These are phyloP conservation scores for Bergia puertoricense DNA, from an alignment of 92 coral and sea anemone genomes.

Conservation along the genomic window DNA sequence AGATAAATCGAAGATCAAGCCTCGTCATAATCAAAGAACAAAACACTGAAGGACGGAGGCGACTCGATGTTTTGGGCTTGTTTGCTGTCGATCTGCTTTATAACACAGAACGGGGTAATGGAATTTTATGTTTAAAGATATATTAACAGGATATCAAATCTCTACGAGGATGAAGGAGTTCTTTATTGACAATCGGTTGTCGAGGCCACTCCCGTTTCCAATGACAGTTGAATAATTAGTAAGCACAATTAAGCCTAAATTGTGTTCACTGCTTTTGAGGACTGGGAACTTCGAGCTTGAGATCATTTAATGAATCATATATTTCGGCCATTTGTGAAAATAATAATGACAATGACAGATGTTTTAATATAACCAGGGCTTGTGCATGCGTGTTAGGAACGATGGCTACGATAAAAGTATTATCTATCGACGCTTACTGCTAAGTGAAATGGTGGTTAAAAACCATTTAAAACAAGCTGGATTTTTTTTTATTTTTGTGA, in stretches of 20 bases:
- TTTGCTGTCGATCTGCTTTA: conserved; percentile 24
- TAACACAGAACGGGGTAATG: conserved; percentile 39
- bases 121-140: background rate
- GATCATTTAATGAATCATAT: background rate
- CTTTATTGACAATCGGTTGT: background rate
- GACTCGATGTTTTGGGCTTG: conserved; percentile 37
- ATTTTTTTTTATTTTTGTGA: background rate
- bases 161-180: background rate
- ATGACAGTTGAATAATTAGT: conserved; percentile 7
- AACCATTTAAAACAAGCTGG: background rate
- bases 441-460: background rate
- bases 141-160: background rate
- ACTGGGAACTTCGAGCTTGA: background rate
- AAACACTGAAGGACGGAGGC: conserved; percentile 14
- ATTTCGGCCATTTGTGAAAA: background rate
- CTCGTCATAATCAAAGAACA: conserved; percentile 8
- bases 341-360: background rate
- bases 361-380: background rate
- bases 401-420: background rate
- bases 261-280: background rate
- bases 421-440: background rate
- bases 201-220: background rate
- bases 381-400: background rate
- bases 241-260: background rate
- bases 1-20: conserved; percentile 7